Base-by-base conservation (phyloP, 1,140 invertebrate species). In the Dreissena rostriformis region DNA sequence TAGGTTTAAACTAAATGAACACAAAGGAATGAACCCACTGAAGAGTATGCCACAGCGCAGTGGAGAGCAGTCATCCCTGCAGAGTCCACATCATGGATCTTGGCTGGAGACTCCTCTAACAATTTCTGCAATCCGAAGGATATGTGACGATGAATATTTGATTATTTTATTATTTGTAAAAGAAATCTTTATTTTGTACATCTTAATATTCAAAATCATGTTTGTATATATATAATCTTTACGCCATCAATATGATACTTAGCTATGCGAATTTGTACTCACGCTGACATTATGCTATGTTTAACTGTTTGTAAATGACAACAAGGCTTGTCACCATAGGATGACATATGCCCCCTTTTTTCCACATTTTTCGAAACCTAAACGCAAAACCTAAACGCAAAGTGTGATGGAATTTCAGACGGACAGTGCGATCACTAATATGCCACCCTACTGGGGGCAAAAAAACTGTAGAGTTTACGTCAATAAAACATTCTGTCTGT, bases 21-120 rank as follows among this genome's bases (percentile, higher is more conserved):
- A 39, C 39, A 8, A n/a, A 39, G 51, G 39, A 71, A 19, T 26
- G n/a, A 29, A 74, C 85, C 77, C 81, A 88, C 87, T 74, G 84
- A 84, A 65, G 81, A 75, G 66, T 80, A 85, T 24, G 87, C 86
- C n/a, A 88, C 87, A 53, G 87, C 85, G 83, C 86, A 88, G 68
- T 88, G 87, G 11, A 88, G 77, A 26, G 85, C 85, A n/a, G 87
- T 85, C 87, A 88, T 86, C 15, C 87, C 87, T 29, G 81, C 83
- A 51, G 70, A 78, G 72, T 88, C 87, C 65, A 49, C 80, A 15
- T 79, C 61, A 81, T 88, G 81, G 0, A 88, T 79, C 17, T 68
- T 80, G 15, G 84, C 66, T 65, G 83, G 63, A n/a, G 82, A 49
- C 22, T 39, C 70, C 29, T 87, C 82, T 55, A 65, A 76, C 65